A percentile compares a stretch with the other conserved stretches of the same genome.
These are phyloP conservation scores for Eudasyphora cyanicolor DNA, from an alignment of 2,888 invertebrate species.

Conservation along the genomic window DNA sequence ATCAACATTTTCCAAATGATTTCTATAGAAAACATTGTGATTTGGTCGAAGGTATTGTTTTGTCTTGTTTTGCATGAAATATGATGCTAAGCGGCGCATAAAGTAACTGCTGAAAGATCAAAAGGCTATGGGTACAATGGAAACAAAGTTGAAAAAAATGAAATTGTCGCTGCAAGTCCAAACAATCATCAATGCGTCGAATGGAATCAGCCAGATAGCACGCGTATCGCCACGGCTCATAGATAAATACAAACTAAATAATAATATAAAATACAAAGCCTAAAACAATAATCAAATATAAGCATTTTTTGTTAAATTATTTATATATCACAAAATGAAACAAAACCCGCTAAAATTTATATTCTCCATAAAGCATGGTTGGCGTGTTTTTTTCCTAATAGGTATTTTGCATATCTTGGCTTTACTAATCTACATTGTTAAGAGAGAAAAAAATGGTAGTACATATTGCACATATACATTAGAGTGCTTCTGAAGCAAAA, in stretches of 20 bases:
- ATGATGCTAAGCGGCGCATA: slow-evolving; percentile 25
- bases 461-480: no score
- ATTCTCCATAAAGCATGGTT: slow-evolving; percentile 58
- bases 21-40: neutral
- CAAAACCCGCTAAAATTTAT: slow-evolving; percentile 41
- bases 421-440: slow-evolving; percentile 26
- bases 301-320: slow-evolving; percentile 13
- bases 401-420: slow-evolving; percentile 25
- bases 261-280: neutral
- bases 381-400: neutral
- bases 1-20: slow-evolving; percentile 19
- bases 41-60: slow-evolving; percentile 4
- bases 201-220: slow-evolving; percentile 46
- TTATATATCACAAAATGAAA: neutral
- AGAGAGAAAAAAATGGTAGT: neutral
- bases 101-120: slow-evolving; percentile 55
- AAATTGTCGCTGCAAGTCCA: neutral
- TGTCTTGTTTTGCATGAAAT: slow-evolving; percentile 24
- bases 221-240: slow-evolving; percentile 25
- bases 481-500: no score
- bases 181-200: slow-evolving; percentile 57
- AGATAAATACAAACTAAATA: neutral
- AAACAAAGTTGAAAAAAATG: no score
- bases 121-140: slow-evolving; percentile 37
- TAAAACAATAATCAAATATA: slow-evolving; percentile 18